Conservation (phyloP, 2,797 vertebrate genomes). For the Cossypha heuglini region DNA sequence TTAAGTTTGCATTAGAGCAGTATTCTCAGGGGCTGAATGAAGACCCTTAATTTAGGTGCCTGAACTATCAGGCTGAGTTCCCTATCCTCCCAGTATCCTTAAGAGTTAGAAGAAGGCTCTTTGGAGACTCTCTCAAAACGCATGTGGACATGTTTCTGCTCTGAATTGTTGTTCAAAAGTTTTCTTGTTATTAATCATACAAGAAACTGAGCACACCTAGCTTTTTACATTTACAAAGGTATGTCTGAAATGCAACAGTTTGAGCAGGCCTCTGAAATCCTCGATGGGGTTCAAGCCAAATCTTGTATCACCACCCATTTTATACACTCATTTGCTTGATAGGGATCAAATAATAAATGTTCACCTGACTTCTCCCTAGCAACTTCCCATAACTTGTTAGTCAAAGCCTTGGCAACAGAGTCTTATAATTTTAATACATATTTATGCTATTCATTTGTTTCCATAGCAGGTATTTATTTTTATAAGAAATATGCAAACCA, state of each 20-base stretch:
- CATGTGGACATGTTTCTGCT: background rate
- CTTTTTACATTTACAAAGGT: background rate
- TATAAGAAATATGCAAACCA: constrained; percentile 43
- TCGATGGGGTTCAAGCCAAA: background rate
- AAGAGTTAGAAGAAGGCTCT: background rate
- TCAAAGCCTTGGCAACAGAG: constrained; percentile 55
- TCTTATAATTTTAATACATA: constrained; percentile 50
- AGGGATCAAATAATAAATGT: constrained; percentile 62
- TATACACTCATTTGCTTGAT: constrained; percentile 23
- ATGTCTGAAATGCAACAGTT: background rate
- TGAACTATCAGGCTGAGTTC: background rate
- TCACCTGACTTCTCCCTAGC: constrained; percentile 72
- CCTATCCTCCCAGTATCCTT: background rate
- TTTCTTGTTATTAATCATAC: background rate
- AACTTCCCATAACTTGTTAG: constrained; percentile 69
- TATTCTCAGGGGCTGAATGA: background rate
- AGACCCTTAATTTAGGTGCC: background rate
- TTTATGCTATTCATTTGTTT: constrained; percentile 59
- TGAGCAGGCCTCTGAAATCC: background rate
- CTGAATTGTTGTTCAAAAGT: background rate
- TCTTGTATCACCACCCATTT: background rate
- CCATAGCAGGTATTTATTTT: constrained; percentile 59
- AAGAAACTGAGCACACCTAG: background rate
- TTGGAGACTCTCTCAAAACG: background rate
- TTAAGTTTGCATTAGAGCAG: background rate